Percentiles rank a stretch among this genome's conserved stretches.
Conservation (phyloP, 2,113 vertebrate species). For the Dipodomys ordii region DNA sequence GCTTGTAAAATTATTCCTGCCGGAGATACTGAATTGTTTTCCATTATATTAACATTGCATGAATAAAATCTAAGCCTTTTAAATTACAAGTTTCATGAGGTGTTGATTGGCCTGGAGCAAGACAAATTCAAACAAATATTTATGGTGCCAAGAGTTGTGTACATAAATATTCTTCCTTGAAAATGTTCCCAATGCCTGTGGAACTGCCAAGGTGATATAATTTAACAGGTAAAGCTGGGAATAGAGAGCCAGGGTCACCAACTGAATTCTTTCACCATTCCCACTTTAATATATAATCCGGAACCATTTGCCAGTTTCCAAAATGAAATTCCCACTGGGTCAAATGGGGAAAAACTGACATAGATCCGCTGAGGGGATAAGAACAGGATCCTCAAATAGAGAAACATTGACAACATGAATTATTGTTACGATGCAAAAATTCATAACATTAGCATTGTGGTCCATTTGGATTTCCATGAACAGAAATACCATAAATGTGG, state of each 20-base stretch:
- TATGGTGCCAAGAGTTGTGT: slow-evolving; percentile 75
- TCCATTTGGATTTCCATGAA: background rate
- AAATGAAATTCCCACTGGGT: slow-evolving; percentile 54
- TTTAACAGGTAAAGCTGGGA: slow-evolving; percentile 68
- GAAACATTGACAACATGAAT: slow-evolving; percentile 25
- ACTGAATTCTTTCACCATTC: slow-evolving; percentile 63
- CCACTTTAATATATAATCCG: slow-evolving; percentile 31
- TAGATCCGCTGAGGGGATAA: background rate
- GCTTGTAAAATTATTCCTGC: slow-evolving; percentile 62
- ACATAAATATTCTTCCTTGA: slow-evolving; percentile 78
- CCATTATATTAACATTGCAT: slow-evolving; percentile 77
- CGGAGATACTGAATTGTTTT: slow-evolving; percentile 73
- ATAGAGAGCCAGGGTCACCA: slow-evolving; percentile 62
- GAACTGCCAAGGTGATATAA: slow-evolving; percentile 71
- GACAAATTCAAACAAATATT: slow-evolving; percentile 79
- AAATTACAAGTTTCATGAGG: slow-evolving; percentile 73
- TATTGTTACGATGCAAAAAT: slow-evolving; percentile 26
- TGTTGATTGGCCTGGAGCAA: slow-evolving; percentile 69
- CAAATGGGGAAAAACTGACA: background rate
- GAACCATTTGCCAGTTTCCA: slow-evolving; percentile 35
- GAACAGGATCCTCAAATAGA: background rate
- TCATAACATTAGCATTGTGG: background rate
- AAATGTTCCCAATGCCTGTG: slow-evolving; percentile 76
- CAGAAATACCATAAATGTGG: background rate
- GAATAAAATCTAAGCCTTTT: slow-evolving; percentile 73